These are phyloP conservation scores for Sipha flava DNA, from an alignment of 1,140 invertebrate genomes.

Conservation along the genomic window DNA sequence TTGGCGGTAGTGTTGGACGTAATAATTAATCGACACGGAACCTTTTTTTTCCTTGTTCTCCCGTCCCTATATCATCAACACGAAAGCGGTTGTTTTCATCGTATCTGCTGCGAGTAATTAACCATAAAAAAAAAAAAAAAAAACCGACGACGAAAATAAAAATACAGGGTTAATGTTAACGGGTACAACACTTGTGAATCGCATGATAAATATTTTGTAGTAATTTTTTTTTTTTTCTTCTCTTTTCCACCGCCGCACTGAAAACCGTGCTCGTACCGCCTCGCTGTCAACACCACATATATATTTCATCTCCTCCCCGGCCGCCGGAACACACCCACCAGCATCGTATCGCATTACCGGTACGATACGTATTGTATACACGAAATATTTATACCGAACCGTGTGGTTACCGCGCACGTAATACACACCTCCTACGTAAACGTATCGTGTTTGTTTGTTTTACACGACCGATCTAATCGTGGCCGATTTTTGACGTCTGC, in stretches of 20 bases:
- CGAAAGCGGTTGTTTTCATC: neutral
- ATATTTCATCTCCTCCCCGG: neutral
- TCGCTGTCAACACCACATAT: neutral
- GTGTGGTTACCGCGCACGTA: too few species aligned
- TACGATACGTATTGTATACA: neutral
- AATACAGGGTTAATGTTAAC: neutral
- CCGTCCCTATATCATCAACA: neutral
- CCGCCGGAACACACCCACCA: neutral
- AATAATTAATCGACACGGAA: slow-evolving; percentile 13
- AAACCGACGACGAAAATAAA: neutral
- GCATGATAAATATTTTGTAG: neutral
- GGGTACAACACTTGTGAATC: neutral
- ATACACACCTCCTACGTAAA: too few species aligned
- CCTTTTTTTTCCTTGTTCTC: neutral
- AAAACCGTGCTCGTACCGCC: neutral
- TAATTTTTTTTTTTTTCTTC: neutral
- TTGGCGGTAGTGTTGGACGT: neutral
- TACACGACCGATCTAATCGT: too few species aligned
- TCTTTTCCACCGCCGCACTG: neutral
- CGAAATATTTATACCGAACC: neutral
- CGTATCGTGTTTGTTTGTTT: too few species aligned
- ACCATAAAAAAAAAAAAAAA: neutral
- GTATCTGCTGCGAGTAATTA: neutral
- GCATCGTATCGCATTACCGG: neutral
- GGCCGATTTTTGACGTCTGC: too few species aligned